phyloP scores from a whole-genome alignment of 2,797 vertebrate species.

The Lithobates sylvaticus region DNA sequence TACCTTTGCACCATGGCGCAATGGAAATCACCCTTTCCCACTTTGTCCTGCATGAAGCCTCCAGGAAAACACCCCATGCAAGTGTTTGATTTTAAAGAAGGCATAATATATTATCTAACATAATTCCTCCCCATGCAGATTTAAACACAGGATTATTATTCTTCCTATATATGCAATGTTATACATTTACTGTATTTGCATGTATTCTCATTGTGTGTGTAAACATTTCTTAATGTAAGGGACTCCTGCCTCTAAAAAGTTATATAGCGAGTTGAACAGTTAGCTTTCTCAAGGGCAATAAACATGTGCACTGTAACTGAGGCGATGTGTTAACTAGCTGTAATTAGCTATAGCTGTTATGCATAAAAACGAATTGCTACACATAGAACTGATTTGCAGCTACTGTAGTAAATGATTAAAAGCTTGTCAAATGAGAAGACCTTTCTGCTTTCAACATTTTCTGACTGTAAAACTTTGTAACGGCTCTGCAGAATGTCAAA shows the following conservation, averaged over 20 bases:
- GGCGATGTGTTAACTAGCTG: slow-evolving; percentile 40
- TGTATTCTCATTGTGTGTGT: no score
- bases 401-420: slow-evolving; percentile 60
- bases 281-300: slow-evolving; percentile 36
- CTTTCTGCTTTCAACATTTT: slow-evolving; percentile 49
- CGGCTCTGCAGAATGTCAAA: slow-evolving; percentile 51
- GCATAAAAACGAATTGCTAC: slow-evolving; percentile 60
- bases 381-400: slow-evolving; percentile 58
- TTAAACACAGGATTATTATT: no score
- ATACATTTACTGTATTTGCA: no score
- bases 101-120: no score
- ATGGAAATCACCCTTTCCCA: no score
- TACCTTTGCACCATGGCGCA: no score
- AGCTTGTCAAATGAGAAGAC: slow-evolving; percentile 57
- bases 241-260: neutral
- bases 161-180: no score
- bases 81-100: no score
- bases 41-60: no score
- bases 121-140: no score
- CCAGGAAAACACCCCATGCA: no score
- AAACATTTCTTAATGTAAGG: neutral
- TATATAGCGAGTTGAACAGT: neutral
- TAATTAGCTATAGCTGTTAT: slow-evolving; percentile 60
- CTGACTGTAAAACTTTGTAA: slow-evolving; percentile 50
- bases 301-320: slow-evolving; percentile 15